Base-by-base conservation (phyloP, 2,888 invertebrate genomes). In the Chaitophorus viminalis region DNA sequence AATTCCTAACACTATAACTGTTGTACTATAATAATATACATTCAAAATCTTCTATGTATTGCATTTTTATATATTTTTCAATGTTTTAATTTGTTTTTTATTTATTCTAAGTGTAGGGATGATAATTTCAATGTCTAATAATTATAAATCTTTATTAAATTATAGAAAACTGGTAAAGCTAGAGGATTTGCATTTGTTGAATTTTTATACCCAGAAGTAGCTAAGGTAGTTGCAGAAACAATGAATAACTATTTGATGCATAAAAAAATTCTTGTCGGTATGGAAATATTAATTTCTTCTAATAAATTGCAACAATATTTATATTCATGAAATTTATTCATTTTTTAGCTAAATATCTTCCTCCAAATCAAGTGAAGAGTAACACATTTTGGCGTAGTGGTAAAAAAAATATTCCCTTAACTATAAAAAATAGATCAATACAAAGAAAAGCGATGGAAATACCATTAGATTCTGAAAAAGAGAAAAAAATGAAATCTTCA, bases 211-310 rank as follows among this genome's bases (percentile, higher is more conserved):
- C 94, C 94, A 29, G 95, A 96, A 89, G 98, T 99, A 0, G 99
- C 98, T 0, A 94, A 97, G 92, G 95, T 99, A 90, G 99, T 96
- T 5, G 98, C 98, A 0, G 96, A 98, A 90, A 95, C 98, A 0
- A 99, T 99, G 98, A 95, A 99, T 91, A 99, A 98, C 92, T 99
- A 99, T 92, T 92, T 99, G 0, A 98, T 99, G 97, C 98, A 96
- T 90, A 96, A 98, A 90, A 95, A 96, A 91, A 92, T 98, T 65
- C 92, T 99, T 17, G 97, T 96, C 93, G 95, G 97, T 96, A 93
- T 91, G 91, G 25, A 18, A n/a, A 65, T 11, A 14, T n/a, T n/a
- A n/a, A n/a, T n/a, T n/a, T n/a, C n/a, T n/a, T n/a, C n/a, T n/a
- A n/a, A n/a, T n/a, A n/a, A n/a, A n/a, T n/a, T n/a, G n/a, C n/a